phyloP scores from a whole-genome alignment of 2,797 vertebrate genomes.

The Enteromius viviparus region DNA sequence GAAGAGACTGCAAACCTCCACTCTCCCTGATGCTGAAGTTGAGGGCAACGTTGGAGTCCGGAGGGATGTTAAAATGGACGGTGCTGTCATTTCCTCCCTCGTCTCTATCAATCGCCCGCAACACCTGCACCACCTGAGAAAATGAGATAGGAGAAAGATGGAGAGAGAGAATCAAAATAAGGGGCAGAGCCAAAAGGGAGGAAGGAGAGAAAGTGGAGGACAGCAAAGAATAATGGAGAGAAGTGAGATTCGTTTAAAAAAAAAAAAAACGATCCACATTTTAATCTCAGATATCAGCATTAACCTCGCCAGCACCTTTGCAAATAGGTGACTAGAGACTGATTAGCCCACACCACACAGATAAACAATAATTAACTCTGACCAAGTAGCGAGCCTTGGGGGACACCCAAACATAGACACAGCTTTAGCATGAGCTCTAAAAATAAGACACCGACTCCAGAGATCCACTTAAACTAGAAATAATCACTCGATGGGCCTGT shows the following conservation, averaged over 20 bases:
- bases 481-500: constrained; percentile 53
- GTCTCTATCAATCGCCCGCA: constrained; percentile 88
- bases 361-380: constrained; percentile 56
- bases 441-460: constrained; percentile 45
- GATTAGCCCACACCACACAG: constrained; percentile 39
- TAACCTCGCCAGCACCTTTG: constrained; percentile 41
- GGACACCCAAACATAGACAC: constrained; percentile 59
- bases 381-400: constrained; percentile 45
- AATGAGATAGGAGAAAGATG: constrained; percentile 64
- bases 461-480: constrained; percentile 60
- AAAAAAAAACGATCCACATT: constrained; percentile 27
- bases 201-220: constrained; percentile 5
- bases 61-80: constrained; percentile 86
- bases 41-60: constrained; percentile 78
- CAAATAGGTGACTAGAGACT: constrained; percentile 46
- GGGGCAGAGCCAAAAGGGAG: constrained; percentile 31
- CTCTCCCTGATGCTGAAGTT: constrained; percentile 90
- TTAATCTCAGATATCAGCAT: constrained; percentile 50
- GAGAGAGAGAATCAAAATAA: constrained; percentile 41
- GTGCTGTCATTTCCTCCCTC: constrained; percentile 85
- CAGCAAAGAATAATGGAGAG: constrained; percentile 3
- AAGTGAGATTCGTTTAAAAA: constrained; percentile 1
- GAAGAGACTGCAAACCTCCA: constrained; percentile 77
- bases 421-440: constrained; percentile 66
- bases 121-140: constrained; percentile 88